Evolutionary conservation across 2,113 vertebrate genomes (phyloP), one percentile per base, ranked within the genome.

Genomic region (Sinocyclocheilus maitianheensis): DNA sequence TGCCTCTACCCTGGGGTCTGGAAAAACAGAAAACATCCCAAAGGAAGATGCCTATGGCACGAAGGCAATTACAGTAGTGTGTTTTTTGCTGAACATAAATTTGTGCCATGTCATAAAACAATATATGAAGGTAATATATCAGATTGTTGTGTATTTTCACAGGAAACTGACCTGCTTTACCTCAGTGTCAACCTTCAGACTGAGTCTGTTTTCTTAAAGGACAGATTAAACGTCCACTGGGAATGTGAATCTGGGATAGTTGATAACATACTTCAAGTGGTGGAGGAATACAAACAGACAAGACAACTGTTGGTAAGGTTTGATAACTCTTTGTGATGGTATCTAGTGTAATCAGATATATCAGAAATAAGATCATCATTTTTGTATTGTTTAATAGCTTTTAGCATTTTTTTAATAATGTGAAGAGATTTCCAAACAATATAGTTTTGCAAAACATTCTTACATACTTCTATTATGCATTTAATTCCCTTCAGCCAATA

Each of bases 251-350:
- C 65, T 10, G 98, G 98, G 16, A 92, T 99, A 18, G 89, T 97
- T 88, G 95, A 97, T 18, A 98, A 97, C 89, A 96, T 99, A 20
- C 86, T 84, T 40, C 88, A 2, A 18, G 84, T 98, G 3, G 86
- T 97, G 88, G 91, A 92, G 34, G 97, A 99, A 84, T 99, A 96
- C 94, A 97, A 95, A 92, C 83, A 94, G 77, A 91, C 89, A 78
- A 93, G 96, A 85, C 91, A 94, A 77, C 91, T 99, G 62, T 76
- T 96, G 91, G 98, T 99, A 94, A 96, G 91, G 86, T 26, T 81
- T 12, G 51, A 1, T 22, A 40, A 71, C 67, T 40, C 34, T 69
- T 18, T 34, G 8, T 3, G 34, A 71, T 69, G 7, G 30, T 34
- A 30, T 12, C 65, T 67, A 30, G 26, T 69, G 14, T 18, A 37